phyloP scores from a whole-genome alignment of 2,113 vertebrate genomes.

The Tragulus kanchil region DNA sequence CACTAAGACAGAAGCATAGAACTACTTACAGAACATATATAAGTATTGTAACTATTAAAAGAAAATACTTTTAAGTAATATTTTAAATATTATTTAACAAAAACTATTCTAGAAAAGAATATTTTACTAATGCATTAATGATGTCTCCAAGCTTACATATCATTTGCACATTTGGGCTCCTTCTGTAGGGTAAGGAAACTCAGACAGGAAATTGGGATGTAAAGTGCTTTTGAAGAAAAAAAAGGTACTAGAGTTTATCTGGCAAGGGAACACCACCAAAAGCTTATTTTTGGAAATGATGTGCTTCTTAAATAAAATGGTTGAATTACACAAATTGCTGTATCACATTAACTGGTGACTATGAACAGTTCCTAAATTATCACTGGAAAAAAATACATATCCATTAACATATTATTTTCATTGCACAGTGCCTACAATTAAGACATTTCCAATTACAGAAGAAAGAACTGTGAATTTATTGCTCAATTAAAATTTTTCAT shows the following conservation, averaged over 20 bases:
- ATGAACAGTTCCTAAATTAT: conserved; percentile 56
- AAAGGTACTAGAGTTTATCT: background rate
- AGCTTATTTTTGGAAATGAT: conserved; percentile 46
- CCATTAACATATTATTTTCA: conserved; percentile 58
- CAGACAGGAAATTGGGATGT: background rate
- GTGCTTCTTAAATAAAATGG: conserved; percentile 10
- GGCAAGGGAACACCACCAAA: background rate
- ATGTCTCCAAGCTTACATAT: background rate
- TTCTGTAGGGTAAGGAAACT: background rate
- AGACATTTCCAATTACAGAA: conserved; percentile 52
- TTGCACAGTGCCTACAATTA: conserved; percentile 49
- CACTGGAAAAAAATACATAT: conserved; percentile 44
- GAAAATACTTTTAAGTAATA: background rate
- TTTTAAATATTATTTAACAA: conserved; percentile 26
- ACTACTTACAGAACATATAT: background rate
- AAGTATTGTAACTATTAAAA: background rate
- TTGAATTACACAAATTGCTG: background rate
- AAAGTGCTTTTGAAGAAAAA: background rate
- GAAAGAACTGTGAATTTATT: conserved; percentile 51
- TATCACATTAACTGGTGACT: background rate
- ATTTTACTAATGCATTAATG: background rate
- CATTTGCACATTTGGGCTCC: background rate
- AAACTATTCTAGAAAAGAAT: conserved; percentile 21
- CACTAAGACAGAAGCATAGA: background rate
- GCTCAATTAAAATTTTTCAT: conserved; percentile 51